Evolutionary conservation across 2,113 vertebrate species (phyloP), one percentile per base, ranked within the genome.

Genomic region (Pyxicephalus adspersus): DNA sequence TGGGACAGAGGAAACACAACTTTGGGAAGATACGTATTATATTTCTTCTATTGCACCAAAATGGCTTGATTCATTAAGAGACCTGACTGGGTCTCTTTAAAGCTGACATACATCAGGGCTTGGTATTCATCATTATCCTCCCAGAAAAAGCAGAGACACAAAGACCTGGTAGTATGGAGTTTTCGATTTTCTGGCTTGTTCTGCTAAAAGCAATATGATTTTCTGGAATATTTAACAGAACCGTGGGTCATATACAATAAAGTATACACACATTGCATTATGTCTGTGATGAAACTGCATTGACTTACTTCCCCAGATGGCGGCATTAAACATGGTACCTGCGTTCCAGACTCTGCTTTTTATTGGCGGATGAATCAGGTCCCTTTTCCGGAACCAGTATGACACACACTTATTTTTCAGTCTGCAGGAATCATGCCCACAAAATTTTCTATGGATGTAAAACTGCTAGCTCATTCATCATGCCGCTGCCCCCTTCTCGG

Each of bases 221-320:
- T 72, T 73, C 22, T 29, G 1, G n/a, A 22, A 38, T 74, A 58
- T 58, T 60, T 25, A 38, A 1, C 29, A 22, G n/a, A 38, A 60
- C 54, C 17, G 28, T 60, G 22, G 11, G 71, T 23, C 58, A 38
- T 74, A 74, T 52, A 74, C 17, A 29, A 25, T 29, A 45, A 8
- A 45, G 11, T 45, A 45, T 45, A 45, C 38, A 29, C 54, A 25
- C 54, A 38, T 3, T 38, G 38, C 9, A 28, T 34, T 66, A 60
- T 79, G 52, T 68, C 58, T 26, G 77, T 54, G 38, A 50, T 57
- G 65, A 25, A 38, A 38, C 52, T 20, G 64, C 18, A 22, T 20
- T 68, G 65, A 68, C 77, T 79, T 79, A 79, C 77, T 68, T 38
- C 31, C 65, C 77, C 77, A 79, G 77, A 79, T 79, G 77, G 64